A percentile compares a stretch with the other conserved stretches of the same genome.
Conservation (phyloP, 2,888 invertebrate genomes). For the Selenia dentaria region DNA sequence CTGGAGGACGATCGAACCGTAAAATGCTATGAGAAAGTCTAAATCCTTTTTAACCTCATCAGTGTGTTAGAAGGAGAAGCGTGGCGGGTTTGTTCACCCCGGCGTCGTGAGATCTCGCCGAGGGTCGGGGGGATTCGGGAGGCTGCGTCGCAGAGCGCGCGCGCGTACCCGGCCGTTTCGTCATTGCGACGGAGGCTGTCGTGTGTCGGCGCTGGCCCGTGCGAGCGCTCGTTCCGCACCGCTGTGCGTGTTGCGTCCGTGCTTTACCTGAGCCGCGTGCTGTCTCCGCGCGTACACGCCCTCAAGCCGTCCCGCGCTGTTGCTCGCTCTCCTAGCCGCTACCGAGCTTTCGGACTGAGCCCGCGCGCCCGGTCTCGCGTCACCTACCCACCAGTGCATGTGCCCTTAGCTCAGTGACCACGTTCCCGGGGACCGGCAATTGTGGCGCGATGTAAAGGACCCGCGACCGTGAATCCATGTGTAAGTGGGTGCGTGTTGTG, state of each 20-base stretch:
- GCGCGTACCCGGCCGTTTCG: slow-evolving; percentile 83
- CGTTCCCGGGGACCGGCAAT: slow-evolving; percentile 88
- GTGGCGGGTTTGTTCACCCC: slow-evolving; percentile 82
- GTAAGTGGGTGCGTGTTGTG: slow-evolving; percentile 78
- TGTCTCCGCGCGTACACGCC: slow-evolving; percentile 45
- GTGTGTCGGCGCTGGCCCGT: slow-evolving; percentile 80
- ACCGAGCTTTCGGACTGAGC: slow-evolving; percentile 31
- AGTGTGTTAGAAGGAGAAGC: slow-evolving; percentile 79
- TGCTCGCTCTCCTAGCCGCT: slow-evolving; percentile 16
- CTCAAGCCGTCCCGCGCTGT: slow-evolving; percentile 39
- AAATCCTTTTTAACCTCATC: slow-evolving; percentile 81
- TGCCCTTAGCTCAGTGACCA: slow-evolving; percentile 85
- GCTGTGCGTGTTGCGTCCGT: slow-evolving; percentile 51
- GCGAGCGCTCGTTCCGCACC: slow-evolving; percentile 71
- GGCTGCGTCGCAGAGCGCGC: slow-evolving; percentile 78
- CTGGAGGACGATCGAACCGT: slow-evolving; percentile 67
- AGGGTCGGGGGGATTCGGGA: slow-evolving; percentile 71
- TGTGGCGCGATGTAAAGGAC: slow-evolving; percentile 84
- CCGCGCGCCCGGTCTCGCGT: slow-evolving; percentile 42
- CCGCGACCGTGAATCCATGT: slow-evolving; percentile 78
- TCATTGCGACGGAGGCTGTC: slow-evolving; percentile 83
- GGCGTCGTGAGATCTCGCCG: slow-evolving; percentile 66
- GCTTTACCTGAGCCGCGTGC: slow-evolving; percentile 52
- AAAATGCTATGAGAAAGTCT: slow-evolving; percentile 75
- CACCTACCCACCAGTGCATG: slow-evolving; percentile 77